Evolutionary conservation across 2,888 invertebrate species (phyloP).

Genomic region (Stramonita haemastoma): DNA sequence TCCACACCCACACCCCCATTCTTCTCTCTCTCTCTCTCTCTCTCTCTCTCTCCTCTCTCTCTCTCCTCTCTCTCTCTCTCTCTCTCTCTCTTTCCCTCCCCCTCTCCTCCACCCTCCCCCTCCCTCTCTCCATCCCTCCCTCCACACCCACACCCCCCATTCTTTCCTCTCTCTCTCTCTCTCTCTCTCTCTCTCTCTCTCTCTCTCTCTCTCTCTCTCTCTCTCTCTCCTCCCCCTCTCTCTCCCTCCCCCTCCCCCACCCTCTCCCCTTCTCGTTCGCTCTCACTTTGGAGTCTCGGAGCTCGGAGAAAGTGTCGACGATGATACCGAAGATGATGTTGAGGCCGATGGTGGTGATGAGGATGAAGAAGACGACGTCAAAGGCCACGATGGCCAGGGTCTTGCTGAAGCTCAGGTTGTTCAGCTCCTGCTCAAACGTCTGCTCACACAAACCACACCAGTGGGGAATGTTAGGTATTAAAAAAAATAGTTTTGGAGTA

Average conservation of each 20-base stretch:
- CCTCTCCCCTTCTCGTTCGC: not conserved
- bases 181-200: too few relatives aligned
- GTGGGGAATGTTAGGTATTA: too few relatives aligned
- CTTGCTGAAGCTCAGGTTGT: constrained; percentile 52
- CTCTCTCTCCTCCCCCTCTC: too few relatives aligned
- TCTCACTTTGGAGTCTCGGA: constrained; percentile 75
- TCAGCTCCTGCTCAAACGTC: constrained; percentile 58
- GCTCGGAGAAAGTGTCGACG: constrained; percentile 77
- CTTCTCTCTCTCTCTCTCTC: not conserved
- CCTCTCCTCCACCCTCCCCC: too few relatives aligned
- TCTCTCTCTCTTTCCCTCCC: too few relatives aligned
- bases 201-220: too few relatives aligned
- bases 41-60: not conserved
- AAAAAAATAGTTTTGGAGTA: too few relatives aligned
- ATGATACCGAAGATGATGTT: constrained; percentile 78
- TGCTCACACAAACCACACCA: constrained; percentile 42
- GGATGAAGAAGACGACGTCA: constrained; percentile 75
- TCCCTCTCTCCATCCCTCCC: too few relatives aligned
- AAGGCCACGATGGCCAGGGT: constrained; percentile 67
- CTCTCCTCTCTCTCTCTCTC: too few relatives aligned
- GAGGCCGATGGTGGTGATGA: constrained; percentile 76
- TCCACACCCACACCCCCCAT: too few relatives aligned
- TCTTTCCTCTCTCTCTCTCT: too few relatives aligned
- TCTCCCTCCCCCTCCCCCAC: too few relatives aligned
- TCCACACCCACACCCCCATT: not conserved